These are phyloP conservation scores for Mesocricetus auratus DNA, from an alignment of 2,113 vertebrate genomes.

Conservation along the genomic window DNA sequence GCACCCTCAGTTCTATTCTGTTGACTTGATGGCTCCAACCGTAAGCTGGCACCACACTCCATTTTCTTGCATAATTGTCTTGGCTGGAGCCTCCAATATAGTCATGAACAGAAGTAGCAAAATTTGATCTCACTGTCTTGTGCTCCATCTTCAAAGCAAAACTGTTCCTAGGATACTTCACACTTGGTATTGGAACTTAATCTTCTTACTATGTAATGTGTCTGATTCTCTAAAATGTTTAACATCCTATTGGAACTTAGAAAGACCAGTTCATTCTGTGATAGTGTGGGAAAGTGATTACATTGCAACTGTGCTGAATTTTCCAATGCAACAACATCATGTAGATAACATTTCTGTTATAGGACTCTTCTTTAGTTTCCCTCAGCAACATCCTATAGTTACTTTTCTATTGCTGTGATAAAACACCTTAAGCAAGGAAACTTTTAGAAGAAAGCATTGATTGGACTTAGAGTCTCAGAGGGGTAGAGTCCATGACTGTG, in stretches of 20 bases:
- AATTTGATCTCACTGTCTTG: neutral
- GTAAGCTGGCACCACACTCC: neutral
- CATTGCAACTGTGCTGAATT: neutral
- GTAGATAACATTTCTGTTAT: neutral
- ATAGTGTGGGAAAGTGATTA: neutral
- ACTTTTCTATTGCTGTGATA: neutral
- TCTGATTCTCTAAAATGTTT: neutral
- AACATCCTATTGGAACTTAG: neutral
- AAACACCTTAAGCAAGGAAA: neutral
- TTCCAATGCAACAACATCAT: neutral
- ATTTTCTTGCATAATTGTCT: neutral
- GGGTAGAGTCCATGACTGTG: neutral
- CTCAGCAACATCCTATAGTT: neutral
- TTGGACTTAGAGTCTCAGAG: neutral
- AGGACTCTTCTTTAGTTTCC: neutral
- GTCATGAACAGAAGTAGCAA: neutral
- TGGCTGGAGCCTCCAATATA: neutral
- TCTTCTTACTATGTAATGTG: neutral
- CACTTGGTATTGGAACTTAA: neutral
- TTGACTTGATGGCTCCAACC: neutral
- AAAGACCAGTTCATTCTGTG: neutral
- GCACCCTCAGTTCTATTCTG: neutral
- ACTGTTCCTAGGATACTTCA: neutral
- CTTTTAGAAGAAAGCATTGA: neutral
- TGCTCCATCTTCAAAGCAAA: neutral